These are phyloP conservation scores for Lumbricus terrestris DNA, from an alignment of 2,888 invertebrate species.

Conservation along the genomic window DNA sequence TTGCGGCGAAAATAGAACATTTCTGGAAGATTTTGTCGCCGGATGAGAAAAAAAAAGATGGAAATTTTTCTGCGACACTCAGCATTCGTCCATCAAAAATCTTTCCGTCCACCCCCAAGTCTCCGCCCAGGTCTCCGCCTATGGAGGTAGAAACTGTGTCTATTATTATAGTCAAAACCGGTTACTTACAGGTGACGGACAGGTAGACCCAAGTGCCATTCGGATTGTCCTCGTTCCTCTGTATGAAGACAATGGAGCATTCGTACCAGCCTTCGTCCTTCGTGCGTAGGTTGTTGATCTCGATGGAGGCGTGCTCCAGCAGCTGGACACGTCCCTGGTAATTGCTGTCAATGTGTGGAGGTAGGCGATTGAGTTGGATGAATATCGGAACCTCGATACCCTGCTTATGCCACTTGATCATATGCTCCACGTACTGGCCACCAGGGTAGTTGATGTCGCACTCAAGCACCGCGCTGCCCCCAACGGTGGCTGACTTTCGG, in stretches of 20 bases:
- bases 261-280: conserved; percentile 96
- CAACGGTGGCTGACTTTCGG: conserved; percentile 88
- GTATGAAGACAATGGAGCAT: conserved; percentile 90
- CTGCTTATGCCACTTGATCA: conserved; percentile 99
- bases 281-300: conserved; percentile 89
- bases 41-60: too few species aligned
- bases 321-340: conserved; percentile 38
- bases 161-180: neutral
- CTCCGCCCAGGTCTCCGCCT: too few species aligned
- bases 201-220: conserved; percentile 98
- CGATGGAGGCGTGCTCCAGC: conserved; percentile 68
- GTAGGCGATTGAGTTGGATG: conserved; percentile 96
- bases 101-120: too few species aligned
- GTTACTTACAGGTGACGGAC: conserved; percentile 82
- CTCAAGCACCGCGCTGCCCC: conserved; percentile 95
- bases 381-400: conserved; percentile 94
- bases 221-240: conserved; percentile 80
- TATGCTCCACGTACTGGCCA: conserved; percentile 69
- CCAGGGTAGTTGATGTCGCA: conserved; percentile 96
- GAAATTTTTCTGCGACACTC: too few species aligned
- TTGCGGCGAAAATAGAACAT: too few species aligned
- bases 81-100: too few species aligned
- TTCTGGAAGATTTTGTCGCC: too few species aligned
- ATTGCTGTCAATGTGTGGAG: conserved; percentile 86
- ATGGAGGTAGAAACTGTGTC: too few species aligned